Base-by-base conservation (phyloP, 1,140 invertebrate genomes). In the Piezodorus guildinii region DNA sequence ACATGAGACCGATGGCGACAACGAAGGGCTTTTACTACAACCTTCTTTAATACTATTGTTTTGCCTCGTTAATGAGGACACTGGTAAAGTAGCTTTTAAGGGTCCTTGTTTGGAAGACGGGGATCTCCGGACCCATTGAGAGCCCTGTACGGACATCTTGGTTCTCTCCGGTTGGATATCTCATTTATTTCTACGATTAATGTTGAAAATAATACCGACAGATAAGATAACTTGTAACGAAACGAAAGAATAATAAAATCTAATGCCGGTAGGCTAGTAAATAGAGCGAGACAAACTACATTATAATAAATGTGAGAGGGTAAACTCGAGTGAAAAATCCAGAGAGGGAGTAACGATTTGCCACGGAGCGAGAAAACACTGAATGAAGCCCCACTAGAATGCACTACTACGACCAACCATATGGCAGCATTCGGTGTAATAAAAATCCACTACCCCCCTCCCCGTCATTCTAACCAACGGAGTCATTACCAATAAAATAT, bases 21-120 rank as follows among this genome's bases (percentile, higher is more conserved):
- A 74, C 5, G 79, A 80, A 14, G 83, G 82, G 70, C 83, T 85
- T 67, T 80, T 77, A 67, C 79, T 83, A 72, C 79, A 83, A 72
- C 82, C 82, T 70, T 74, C 72, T 63, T 56, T 67, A 52, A 69
- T 63, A 68, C 68, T 71, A 64, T 76, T 74, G 69, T 80, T 78
- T 69, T 82, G 80, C 69, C 84, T 79, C 69, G 85, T 77, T 34
- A 86, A 77, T 54, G 84, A 85, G 66, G 83, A 83, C 66, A 86
- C 82, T 56, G 85, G 85, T 68, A 87, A 75, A 58, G 84, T 86
- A 46, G 85, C 85, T 73, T 83, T 80, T 81, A 86, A 82, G 65
- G 85, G 84, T 34, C 84, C 84, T 69, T 83, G 81, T 75, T 85
- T 85, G 27, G 79, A 77, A 72, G 81, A 83, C 46, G 46, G 46